Conservation (phyloP, 2,888 invertebrate genomes). For the Drosophila demipolita region DNA sequence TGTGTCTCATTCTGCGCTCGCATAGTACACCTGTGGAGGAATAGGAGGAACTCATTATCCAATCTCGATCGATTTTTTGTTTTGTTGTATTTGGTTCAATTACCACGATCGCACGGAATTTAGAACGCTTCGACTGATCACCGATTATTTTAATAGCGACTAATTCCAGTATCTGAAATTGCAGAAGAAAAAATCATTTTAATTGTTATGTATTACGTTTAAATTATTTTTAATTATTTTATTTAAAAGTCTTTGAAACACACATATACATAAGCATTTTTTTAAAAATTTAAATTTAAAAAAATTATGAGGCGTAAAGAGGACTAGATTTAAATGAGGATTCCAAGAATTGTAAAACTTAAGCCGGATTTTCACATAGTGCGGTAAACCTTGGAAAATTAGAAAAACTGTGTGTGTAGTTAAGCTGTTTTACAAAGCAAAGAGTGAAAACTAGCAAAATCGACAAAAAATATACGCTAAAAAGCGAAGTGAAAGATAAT, state of each 20-base stretch:
- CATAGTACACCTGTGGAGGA: slow-evolving; percentile 81
- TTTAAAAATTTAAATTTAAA: not conserved
- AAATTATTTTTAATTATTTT: not conserved
- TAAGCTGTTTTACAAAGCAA: not conserved
- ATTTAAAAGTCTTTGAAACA: not conserved
- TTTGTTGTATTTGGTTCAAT: not conserved
- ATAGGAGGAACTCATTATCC: not conserved
- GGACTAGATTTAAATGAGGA: too few relatives aligned
- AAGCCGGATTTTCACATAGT: not conserved
- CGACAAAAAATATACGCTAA: not conserved
- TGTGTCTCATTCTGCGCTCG: slow-evolving; percentile 72
- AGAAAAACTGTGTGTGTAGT: not conserved
- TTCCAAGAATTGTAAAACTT: not conserved
- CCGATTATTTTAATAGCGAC: not conserved
- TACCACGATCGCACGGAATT: slow-evolving; percentile 7
- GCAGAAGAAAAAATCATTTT: not conserved
- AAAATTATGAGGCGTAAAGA: not conserved
- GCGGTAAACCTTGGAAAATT: not conserved
- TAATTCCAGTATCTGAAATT: slow-evolving; percentile 8
- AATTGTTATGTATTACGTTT: not conserved
- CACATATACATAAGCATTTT: not conserved
- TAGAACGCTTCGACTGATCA: slow-evolving; percentile 3
- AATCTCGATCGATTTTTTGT: not conserved
- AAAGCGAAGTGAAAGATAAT: slow-evolving; percentile 20
- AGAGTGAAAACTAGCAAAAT: not conserved